phyloP scores from a whole-genome alignment of 2,888 invertebrate species.

The Notocelia uddmanniana region DNA sequence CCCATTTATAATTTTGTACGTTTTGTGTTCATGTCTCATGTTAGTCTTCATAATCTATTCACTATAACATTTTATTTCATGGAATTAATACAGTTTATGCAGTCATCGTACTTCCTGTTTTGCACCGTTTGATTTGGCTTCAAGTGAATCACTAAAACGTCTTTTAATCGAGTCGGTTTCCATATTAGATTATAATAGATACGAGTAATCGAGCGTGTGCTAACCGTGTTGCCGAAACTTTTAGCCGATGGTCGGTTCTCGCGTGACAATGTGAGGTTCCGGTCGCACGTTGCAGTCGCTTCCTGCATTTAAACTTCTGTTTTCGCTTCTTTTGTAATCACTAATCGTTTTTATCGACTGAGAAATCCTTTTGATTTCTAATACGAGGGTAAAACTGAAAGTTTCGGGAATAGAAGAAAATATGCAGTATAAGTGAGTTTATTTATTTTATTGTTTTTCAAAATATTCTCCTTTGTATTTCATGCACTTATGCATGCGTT shows the following conservation, averaged over 20 bases:
- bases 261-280: slow-evolving; percentile 70
- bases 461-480: too few species aligned
- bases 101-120: background rate
- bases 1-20: background rate
- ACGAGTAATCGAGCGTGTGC: slow-evolving; percentile 42
- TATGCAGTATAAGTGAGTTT: too few species aligned
- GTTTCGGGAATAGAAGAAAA: too few species aligned
- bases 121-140: background rate
- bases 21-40: background rate
- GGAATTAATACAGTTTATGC: background rate
- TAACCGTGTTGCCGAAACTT: slow-evolving; percentile 63
- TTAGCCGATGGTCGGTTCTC: slow-evolving; percentile 56
- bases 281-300: slow-evolving; percentile 60
- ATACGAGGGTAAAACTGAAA: too few species aligned
- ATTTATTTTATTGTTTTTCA: too few species aligned
- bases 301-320: slow-evolving; percentile 59
- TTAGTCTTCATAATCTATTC: background rate
- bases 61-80: background rate
- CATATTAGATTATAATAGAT: slow-evolving; percentile 33
- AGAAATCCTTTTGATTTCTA: slow-evolving; percentile 28
- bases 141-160: slow-evolving; percentile 5
- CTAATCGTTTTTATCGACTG: slow-evolving; percentile 24
- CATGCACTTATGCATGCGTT: too few species aligned
- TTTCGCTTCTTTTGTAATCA: slow-evolving; percentile 41
- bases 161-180: slow-evolving; percentile 16